Conservation (phyloP, 2,888 invertebrate species). For the Uloborus plumipes region DNA sequence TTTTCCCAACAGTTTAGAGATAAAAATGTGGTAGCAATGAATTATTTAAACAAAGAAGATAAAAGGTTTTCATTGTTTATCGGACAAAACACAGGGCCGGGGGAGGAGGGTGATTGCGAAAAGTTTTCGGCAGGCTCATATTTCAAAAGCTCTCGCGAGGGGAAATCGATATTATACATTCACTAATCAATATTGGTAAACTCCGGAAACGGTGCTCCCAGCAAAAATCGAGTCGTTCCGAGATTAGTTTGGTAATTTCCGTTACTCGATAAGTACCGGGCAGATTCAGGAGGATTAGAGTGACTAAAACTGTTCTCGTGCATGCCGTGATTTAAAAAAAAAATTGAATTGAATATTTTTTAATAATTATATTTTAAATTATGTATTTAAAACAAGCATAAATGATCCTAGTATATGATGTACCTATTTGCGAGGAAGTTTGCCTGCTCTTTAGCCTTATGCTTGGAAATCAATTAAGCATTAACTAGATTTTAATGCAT, state of each 20-base stretch:
- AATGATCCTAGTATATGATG: no score
- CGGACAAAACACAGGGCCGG: constrained; percentile 27
- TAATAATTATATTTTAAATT: no score
- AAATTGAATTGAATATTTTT: no score
- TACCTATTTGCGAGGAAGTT: no score
- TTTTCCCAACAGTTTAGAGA: no score
- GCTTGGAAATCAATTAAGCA: no score
- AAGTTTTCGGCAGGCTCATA: constrained; percentile 56
- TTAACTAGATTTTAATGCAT: no score
- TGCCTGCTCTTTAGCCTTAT: no score
- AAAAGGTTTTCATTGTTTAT: constrained; percentile 25
- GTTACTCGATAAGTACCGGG: neutral
- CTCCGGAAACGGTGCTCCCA: neutral
- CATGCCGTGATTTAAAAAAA: no score
- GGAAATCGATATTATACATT: constrained; percentile 49
- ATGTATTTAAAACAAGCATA: no score
- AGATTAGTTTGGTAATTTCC: neutral
- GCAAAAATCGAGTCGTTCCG: constrained; percentile 7
- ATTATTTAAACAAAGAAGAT: constrained; percentile 45
- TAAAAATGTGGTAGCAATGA: constrained; percentile 1
- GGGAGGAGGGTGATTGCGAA: constrained; percentile 21
- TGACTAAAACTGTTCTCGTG: no score
- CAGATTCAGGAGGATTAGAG: no score
- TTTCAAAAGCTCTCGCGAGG: constrained; percentile 35
- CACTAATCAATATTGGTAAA: constrained; percentile 53